Evolutionary conservation across 2,113 vertebrate species (phyloP), one percentile per base, ranked within the genome.

Genomic region (Pionites leucogaster): DNA sequence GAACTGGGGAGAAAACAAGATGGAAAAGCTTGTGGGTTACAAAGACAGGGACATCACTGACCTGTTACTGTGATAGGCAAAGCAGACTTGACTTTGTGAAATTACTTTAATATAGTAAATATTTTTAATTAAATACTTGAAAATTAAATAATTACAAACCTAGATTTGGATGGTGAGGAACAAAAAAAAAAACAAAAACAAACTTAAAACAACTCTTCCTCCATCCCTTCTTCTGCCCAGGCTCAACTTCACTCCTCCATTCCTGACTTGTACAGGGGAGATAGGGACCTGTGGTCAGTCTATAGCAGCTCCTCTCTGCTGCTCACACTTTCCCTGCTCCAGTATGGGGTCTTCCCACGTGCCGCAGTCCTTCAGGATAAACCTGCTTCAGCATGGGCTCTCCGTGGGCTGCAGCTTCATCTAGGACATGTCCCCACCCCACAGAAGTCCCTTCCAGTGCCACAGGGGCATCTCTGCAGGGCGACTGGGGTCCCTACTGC

Each of bases 281-380:
- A 23, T 9, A 10, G 15, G 7, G 8, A 9, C 2, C 25, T 52
- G 29, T 1, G 1, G 24, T 35, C 57, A 37, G 16, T 1, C 37
- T 37, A 2, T 1, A 14, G 3, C 44, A 37, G 13, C 31, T 10
- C 52, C 42, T 31, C 29, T 17, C 44, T 35, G 31, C 31, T 3
- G 9, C 41, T n/a, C 49, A 12, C 44, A 3, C 28, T 33, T 28
- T 22, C 23, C 17, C 22, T 20, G 24, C 47, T 28, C 31, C 47
- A n/a, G 44, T 8, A 2, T 18, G 39, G 44, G 44, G 11, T n/a
- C 59, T 18, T 37, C 44, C n/a, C 75, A 33, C 1, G 28, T 13
- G 28, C 28, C 8, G 12, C 27, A 46, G 42, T 22, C 31, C 31
- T 57, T n/a, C 8, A 57, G 28, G 63, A 22, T 42, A 42, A 28